Percentiles rank a stretch among this genome's conserved stretches.
phyloP scores from a whole-genome alignment of 2,797 vertebrate species.

The Semotilus atromaculatus region DNA sequence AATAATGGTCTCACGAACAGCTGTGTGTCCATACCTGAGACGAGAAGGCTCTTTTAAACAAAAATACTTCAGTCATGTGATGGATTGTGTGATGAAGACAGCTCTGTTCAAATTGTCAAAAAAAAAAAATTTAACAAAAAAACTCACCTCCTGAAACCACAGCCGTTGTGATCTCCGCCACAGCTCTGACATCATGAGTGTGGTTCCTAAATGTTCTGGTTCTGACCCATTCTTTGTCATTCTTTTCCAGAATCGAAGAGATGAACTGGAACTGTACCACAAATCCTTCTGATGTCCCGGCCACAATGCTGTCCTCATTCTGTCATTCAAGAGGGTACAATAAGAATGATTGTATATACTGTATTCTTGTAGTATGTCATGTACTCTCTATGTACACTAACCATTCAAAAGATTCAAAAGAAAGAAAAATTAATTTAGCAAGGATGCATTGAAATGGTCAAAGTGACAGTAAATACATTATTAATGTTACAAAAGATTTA shows the following conservation, averaged over 20 bases:
- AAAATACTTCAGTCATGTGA: background rate
- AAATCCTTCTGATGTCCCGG: slow-evolving; percentile 88
- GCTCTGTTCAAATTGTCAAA: background rate
- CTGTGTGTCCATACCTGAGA: slow-evolving; percentile 89
- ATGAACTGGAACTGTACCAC: slow-evolving; percentile 91
- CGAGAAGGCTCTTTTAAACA: background rate
- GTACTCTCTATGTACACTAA: background rate
- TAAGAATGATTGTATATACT: background rate
- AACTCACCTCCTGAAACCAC: slow-evolving; percentile 90
- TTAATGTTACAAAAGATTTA: no score
- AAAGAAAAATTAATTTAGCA: background rate
- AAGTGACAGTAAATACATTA: no score
- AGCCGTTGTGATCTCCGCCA: slow-evolving; percentile 82
- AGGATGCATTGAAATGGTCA: no score
- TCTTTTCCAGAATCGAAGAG: slow-evolving; percentile 69
- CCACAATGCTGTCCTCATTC: slow-evolving; percentile 89
- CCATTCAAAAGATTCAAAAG: background rate
- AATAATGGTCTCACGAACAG: slow-evolving; percentile 90
- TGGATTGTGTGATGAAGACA: background rate
- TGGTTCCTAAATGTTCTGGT: slow-evolving; percentile 92
- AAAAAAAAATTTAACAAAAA: background rate
- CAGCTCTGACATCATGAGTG: slow-evolving; percentile 88
- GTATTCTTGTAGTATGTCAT: background rate
- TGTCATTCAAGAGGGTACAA: slow-evolving; percentile 51
- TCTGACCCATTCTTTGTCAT: slow-evolving; percentile 85